These are phyloP conservation scores for Hemichromis elongatus DNA, from an alignment of 2,113 vertebrate species.

Conservation along the genomic window DNA sequence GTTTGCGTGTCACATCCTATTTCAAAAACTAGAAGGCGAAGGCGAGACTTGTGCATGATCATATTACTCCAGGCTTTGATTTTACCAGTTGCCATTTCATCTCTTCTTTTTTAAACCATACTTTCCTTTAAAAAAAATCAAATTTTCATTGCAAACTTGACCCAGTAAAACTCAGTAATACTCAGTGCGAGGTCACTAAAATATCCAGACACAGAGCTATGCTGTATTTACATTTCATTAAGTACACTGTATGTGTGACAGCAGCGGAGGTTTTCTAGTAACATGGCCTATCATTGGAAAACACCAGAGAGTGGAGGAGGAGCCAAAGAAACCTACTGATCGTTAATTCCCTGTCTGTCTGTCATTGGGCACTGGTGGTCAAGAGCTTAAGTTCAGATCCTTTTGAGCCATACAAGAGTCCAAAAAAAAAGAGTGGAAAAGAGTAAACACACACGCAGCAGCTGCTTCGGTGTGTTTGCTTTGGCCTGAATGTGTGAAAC, in stretches of 20 bases:
- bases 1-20: not conserved
- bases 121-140: not conserved
- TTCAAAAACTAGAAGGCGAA: not conserved
- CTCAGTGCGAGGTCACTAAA: not conserved
- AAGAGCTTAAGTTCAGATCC: conserved; percentile 23
- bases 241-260: not conserved
- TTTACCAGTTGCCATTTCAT: not conserved
- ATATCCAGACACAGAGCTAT: rapidly evolving
- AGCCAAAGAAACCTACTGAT: not conserved
- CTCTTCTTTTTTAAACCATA: not conserved
- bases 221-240: not conserved
- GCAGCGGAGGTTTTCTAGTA: not conserved
- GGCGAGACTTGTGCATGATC: not conserved
- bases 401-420: not conserved
- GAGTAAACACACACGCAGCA: conserved; percentile 4
- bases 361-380: not conserved
- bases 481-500: conserved; percentile 40
- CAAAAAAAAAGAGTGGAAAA: not conserved
- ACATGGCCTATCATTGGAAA: not conserved
- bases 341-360: not conserved
- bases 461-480: conserved; percentile 50
- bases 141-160: not conserved
- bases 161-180: not conserved
- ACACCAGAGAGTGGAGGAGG: not conserved
- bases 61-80: rapidly evolving